phyloP scores from a whole-genome alignment of 2,797 vertebrate genomes.

The Okamejei kenojei region DNA sequence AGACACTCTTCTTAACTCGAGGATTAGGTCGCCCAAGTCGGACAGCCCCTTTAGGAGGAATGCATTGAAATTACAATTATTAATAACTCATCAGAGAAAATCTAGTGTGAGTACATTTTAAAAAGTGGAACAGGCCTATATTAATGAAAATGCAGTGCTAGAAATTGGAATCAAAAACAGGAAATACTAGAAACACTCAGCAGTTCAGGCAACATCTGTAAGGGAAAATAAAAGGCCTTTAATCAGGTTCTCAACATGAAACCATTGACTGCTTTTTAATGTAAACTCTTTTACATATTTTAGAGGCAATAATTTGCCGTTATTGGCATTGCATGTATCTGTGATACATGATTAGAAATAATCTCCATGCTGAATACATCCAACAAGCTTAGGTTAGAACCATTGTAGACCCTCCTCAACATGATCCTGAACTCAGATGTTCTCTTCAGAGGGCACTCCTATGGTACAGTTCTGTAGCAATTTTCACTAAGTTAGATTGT shows the following conservation, averaged over 20 bases:
- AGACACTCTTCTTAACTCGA: no score
- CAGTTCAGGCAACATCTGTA: no score
- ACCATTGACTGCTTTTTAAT: no score
- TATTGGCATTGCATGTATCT: background rate
- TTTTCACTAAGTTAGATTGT: background rate
- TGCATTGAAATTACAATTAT: slow-evolving; percentile 24
- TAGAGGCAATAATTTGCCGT: background rate
- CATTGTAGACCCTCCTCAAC: background rate
- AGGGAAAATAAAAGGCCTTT: no score
- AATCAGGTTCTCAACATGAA: no score
- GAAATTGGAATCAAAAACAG: no score
- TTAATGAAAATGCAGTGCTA: background rate
- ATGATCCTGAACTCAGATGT: background rate
- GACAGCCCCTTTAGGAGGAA: background rate
- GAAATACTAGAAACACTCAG: no score
- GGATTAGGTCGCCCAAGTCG: no score
- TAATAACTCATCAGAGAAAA: background rate
- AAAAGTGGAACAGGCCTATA: background rate
- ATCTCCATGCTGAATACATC: background rate
- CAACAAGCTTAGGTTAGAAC: background rate
- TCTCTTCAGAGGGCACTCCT: background rate
- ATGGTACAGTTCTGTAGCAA: background rate
- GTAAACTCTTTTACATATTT: background rate
- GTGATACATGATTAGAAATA: background rate
- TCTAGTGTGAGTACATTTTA: background rate